Conservation (phyloP, 1,140 invertebrate species). For the Drosophila tsacasi region DNA sequence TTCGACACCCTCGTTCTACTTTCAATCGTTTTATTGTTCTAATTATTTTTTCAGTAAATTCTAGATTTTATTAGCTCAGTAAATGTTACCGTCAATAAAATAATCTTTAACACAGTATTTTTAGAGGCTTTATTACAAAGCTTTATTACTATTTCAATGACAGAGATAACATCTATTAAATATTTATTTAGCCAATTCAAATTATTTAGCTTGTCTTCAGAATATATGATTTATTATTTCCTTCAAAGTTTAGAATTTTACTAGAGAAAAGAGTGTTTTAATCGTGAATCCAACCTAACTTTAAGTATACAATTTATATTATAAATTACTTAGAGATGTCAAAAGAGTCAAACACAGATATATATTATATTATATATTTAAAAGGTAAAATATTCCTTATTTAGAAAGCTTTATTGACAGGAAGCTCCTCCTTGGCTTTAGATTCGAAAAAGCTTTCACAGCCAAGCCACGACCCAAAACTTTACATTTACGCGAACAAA, state of each 20-base stretch:
- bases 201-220: neutral
- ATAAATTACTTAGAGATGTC: neutral
- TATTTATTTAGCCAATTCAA: neutral
- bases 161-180: neutral
- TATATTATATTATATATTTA: no score
- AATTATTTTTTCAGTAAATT: neutral
- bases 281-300: neutral
- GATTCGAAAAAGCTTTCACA: conserved; percentile 19
- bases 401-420: neutral
- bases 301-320: neutral
- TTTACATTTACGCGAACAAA: conserved; percentile 12
- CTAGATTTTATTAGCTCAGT: neutral
- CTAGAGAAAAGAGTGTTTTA: neutral
- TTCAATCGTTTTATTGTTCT: neutral
- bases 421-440: conserved; percentile 17
- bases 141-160: no score
- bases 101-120: no score
- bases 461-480: neutral
- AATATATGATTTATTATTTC: neutral
- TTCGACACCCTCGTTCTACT: neutral
- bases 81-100: no score
- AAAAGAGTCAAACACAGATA: no score
- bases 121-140: no score
- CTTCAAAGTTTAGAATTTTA: no score
- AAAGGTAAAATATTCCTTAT: neutral